Evolutionary conservation across 2,797 vertebrate species (phyloP).

Genomic region (Lycodopsis pacificus): DNA sequence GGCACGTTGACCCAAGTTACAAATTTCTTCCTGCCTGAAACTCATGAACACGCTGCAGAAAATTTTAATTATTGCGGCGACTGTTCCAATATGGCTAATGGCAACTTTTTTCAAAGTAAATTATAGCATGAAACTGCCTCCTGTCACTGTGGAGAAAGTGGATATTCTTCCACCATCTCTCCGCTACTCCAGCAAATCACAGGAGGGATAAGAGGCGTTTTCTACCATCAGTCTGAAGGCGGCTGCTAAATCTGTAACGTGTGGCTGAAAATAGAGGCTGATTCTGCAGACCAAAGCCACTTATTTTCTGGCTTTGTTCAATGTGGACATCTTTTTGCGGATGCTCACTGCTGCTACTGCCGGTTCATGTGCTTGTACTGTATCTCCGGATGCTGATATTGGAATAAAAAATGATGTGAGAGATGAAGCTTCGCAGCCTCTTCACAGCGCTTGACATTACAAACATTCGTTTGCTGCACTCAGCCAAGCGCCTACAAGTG

Average conservation of each 20-base stretch:
- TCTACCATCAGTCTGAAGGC: conserved; percentile 49
- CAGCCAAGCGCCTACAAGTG: conserved; percentile 25
- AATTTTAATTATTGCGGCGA: background rate
- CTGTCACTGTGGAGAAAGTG: conserved; percentile 2
- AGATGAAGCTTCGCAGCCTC: conserved; percentile 38
- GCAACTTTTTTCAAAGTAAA: background rate
- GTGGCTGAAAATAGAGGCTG: conserved; percentile 61
- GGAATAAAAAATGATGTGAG: conserved; percentile 15
- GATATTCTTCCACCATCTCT: conserved; percentile 21
- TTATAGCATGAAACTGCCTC: conserved; percentile 3
- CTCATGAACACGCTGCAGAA: background rate
- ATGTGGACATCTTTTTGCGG: conserved; percentile 14
- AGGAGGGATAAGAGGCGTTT: conserved; percentile 42
- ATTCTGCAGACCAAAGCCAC: conserved; percentile 49
- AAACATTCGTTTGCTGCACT: conserved; percentile 42
- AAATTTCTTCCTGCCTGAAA: background rate
- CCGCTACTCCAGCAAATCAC: conserved; percentile 19
- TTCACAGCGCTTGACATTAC: conserved; percentile 43
- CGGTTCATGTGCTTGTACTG: background rate
- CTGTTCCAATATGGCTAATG: background rate
- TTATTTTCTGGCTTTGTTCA: conserved; percentile 10
- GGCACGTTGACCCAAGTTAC: background rate
- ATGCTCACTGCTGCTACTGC: conserved; percentile 1
- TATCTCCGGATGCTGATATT: background rate
- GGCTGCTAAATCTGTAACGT: conserved; percentile 58